Conservation (phyloP, 2,888 invertebrate species). For the Panorpa germanica region DNA sequence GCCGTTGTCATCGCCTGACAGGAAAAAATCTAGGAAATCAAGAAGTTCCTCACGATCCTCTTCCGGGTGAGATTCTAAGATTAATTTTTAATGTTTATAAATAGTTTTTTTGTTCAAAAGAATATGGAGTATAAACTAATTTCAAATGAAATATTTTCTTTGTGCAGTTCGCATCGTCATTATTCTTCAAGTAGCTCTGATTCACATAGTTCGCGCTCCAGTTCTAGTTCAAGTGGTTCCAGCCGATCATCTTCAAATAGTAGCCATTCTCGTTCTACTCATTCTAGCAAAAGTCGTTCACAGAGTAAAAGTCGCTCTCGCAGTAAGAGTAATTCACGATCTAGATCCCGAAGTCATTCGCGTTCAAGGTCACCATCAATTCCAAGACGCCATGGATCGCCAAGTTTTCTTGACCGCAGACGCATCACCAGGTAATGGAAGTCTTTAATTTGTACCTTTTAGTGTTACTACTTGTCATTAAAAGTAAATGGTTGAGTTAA, state of each 20-base stretch:
- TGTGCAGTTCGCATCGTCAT: neutral
- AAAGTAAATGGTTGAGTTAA: too few relatives aligned
- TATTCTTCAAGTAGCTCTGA: neutral
- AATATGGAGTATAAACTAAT: neutral
- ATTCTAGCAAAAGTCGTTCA: conserved; percentile 15
- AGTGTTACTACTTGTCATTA: conserved; percentile 10
- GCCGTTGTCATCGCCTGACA: conserved; percentile 15
- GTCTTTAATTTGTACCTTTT: conserved; percentile 9
- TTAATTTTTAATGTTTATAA: conserved; percentile 2
- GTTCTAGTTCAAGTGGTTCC: conserved; percentile 16
- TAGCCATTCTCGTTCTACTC: conserved; percentile 13
- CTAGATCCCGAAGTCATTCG: conserved; percentile 22
- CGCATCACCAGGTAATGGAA: conserved; percentile 77
- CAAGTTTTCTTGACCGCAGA: conserved; percentile 81
- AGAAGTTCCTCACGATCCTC: conserved; percentile 30
- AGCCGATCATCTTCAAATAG: conserved; percentile 15
- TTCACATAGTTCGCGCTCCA: conserved; percentile 4
- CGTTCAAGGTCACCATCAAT: conserved; percentile 73
- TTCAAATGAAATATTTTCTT: conserved; percentile 1
- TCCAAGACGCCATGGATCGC: conserved; percentile 80
- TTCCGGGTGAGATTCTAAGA: conserved; percentile 18
- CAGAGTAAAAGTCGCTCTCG: conserved; percentile 31
- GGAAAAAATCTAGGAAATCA: conserved; percentile 17
- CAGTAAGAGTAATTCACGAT: conserved; percentile 32
- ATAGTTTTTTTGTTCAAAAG: conserved; percentile 1